Evolutionary conservation across 2,888 invertebrate genomes (phyloP), one percentile per base, ranked within the genome.

Genomic region (Catocala fraxini): DNA sequence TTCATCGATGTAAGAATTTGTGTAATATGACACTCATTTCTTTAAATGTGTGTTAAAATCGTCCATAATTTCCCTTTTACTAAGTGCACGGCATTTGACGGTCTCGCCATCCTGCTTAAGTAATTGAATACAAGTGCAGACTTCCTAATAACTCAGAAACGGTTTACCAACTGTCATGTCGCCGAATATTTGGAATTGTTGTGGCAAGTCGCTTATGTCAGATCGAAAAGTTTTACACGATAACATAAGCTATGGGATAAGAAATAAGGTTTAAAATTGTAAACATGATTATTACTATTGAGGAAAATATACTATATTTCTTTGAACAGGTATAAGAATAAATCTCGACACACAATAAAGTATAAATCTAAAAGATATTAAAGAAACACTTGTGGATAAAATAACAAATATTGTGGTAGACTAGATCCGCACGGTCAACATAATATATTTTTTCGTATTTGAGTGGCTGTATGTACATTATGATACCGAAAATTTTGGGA

Each of bases 291-390:
- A 6, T 45, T 45, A 45, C 45, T 11, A n/a, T 7, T 25, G 25
- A 6, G 12, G 45, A 12, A 45, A 5, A 12, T 45, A 6, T 15
- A 9, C 34, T 10, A 10, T 33, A 12, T 10, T 43, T 51, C 35
- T 57, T 51, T 58, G 12, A 5, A 41, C 51, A 52, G 33, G 52
- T 13, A 52, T 41, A 42, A 25, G 41, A 58, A 46, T 46, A 58
- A 41, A 52, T 52, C 39, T 12, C 39, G 25, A 46, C 46, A 15
- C 15, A 47, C 51, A 46, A 25, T 25, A 5, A 39, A 41, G 25
- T 45, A 51, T 58, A 52, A 58, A 58, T 58, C 25, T 3, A 39
- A 52, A 43, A 46, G 52, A 58, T 46, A 41, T 58, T 58, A 46
- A 58, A 52, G 48, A 42, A 25, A 15, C 58, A 52, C 34, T 43